phyloP scores from a whole-genome alignment of 2,113 vertebrate species.

The Colius striatus region DNA sequence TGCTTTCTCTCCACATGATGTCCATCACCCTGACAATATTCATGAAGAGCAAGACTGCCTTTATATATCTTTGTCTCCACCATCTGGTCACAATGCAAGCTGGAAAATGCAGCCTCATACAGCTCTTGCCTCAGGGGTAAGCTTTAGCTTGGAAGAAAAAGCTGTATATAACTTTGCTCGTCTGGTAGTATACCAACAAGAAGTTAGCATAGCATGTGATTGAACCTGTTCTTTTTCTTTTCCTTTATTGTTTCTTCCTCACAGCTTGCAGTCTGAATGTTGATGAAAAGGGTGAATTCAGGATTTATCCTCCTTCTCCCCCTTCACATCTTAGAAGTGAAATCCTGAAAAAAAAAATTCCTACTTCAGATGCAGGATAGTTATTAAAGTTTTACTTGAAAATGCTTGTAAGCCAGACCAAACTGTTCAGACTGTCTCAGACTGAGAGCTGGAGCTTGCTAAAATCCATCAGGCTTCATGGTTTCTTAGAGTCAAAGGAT shows the following conservation, averaged over 20 bases:
- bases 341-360: background rate
- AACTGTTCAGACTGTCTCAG: background rate
- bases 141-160: background rate
- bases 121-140: background rate
- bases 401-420: background rate
- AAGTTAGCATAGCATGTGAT: background rate
- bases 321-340: background rate
- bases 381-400: background rate
- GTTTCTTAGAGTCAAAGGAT: background rate
- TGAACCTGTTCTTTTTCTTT: background rate
- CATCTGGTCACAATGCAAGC: background rate
- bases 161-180: background rate
- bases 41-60: background rate
- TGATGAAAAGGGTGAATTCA: background rate
- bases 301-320: background rate
- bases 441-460: background rate
- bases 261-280: background rate
- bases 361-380: background rate
- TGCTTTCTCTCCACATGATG: background rate
- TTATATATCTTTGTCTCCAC: background rate
- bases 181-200: background rate
- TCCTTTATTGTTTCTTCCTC: background rate
- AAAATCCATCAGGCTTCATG: background rate
- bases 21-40: background rate
- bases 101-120: background rate